Evolutionary conservation across 2,888 invertebrate species (phyloP), one percentile per base, ranked within the genome.

Genomic region (Synergus japonicus): DNA sequence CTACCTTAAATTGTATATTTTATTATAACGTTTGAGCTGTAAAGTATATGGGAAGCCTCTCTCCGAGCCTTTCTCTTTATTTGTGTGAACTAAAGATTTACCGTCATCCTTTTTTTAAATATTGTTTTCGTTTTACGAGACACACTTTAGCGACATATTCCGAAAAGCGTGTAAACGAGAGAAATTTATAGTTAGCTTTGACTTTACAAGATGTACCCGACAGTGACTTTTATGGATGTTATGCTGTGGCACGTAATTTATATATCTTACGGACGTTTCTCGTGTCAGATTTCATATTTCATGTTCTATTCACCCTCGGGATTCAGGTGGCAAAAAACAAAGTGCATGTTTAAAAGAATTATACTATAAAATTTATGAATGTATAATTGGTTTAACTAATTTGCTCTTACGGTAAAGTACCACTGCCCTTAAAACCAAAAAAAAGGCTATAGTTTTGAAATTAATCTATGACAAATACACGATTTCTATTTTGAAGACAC

Each of bases 401-500:
- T n/a, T n/a, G n/a, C n/a, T n/a, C n/a, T n/a, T n/a, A n/a, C n/a
- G n/a, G n/a, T n/a, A n/a, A n/a, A n/a, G n/a, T n/a, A n/a, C n/a
- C n/a, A n/a, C n/a, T n/a, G n/a, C n/a, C n/a, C n/a, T n/a, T n/a
- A n/a, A n/a, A n/a, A n/a, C n/a, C n/a, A n/a, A n/a, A 64, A 64
- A 7, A 64, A 7, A 37, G 37, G 37, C 37, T 37, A 37, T 37
- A 4, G 7, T 37, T 37, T 37, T 37, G 12, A 37, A 64, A 64
- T 13, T 18, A 58, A 7, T 58, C 2, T 15, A 58, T n/a, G 7
- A 1, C 8, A 43, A 67, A 18, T 43, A 22, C 22, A 67, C 12
- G 37, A 73, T 29, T 54, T 10, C 4, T 29, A n/a, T 78, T 83
- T 79, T 76, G 54, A 60, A 83, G 77, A 83, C 78, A 77, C 78